Percentiles rank a stretch among this genome's conserved stretches.
Conservation (phyloP, 2,888 invertebrate genomes). For the Gymnocheta viridis region DNA sequence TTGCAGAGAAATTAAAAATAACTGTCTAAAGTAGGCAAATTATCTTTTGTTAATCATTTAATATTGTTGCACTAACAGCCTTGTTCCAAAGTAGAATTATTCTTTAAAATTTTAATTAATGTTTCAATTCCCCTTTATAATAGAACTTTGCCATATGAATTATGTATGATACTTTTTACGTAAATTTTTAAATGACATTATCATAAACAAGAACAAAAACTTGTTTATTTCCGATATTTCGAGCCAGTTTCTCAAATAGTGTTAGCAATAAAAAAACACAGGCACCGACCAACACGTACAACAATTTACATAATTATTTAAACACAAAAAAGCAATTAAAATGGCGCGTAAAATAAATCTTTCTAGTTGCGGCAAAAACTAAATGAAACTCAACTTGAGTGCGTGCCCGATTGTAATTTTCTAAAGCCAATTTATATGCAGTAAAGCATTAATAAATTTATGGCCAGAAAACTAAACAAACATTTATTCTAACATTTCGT, state of each 20-base stretch:
- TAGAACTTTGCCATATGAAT: no score
- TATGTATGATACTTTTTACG: no score
- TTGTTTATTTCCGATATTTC: conserved; percentile 9
- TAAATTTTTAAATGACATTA: background rate
- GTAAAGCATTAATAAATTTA: conserved; percentile 1
- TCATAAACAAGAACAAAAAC: background rate
- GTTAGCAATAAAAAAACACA: background rate
- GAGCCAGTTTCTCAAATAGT: background rate
- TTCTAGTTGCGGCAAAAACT: background rate
- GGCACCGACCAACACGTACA: background rate
- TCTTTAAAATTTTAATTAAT: no score
- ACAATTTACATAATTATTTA: conserved; percentile 28
- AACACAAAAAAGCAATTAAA: background rate
- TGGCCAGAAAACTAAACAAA: conserved; percentile 4
- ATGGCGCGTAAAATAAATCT: conserved; percentile 34
- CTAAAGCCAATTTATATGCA: background rate
- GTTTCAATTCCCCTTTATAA: no score
- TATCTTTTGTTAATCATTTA: no score
- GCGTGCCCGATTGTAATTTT: conserved; percentile 35
- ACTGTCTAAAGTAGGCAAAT: no score
- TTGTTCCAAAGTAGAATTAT: no score
- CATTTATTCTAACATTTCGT: background rate
- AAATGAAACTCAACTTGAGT: conserved; percentile 1
- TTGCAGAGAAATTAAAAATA: no score
- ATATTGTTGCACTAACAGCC: no score